Base-by-base conservation (phyloP, 2,888 invertebrate genomes). In the Leucania comma region DNA sequence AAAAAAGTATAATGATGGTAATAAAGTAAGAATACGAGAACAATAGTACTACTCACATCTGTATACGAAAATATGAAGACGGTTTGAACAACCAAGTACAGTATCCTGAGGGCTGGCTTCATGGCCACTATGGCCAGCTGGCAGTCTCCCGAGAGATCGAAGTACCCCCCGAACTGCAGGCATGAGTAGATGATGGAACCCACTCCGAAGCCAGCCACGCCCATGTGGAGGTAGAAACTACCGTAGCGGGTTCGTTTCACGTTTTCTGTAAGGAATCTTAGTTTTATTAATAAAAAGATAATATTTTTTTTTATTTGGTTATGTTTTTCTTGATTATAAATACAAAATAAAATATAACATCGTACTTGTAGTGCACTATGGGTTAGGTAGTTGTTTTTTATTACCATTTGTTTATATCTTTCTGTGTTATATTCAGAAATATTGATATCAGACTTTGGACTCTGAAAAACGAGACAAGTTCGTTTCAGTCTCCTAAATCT, bases 121-220 rank as follows among this genome's bases (percentile, higher is more conserved):
- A 97, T 88, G n/a, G 97, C 97, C 24, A 97, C 95, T 70, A 97
- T 93, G 51, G 96, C 91, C 80, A 97, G 93, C 84, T 96, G 96
- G 86, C 97, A 97, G 85, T 96, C 96, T 0, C 97, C 96, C 48
- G 96, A 96, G 65, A 97, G 93, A 88, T 97, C 97, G 88, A 97
- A 97, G 90, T 97, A 97, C 68, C 97, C 97, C n/a, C 97, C 97
- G 81, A 97, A 97, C 87, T 97, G 97, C 57, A 97, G 94, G 58
- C 97, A 97, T n/a, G 97, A 97, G 93, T 97, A 97, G 77, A 97
- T 97, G 93, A 97, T 97, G 78, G 97, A 97, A 14, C 97, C 97
- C 62, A 97, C 97, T 32, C 97, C 97, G 88, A 97, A 97, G 0
- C 96, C 96, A 0, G 97, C 97, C 61, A 97, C 96, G 9, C 97